A percentile compares a stretch with the other conserved stretches of the same genome.
Evolutionary conservation across 2,797 vertebrate species (phyloP).

Genomic region (Hemibagrus guttatus): DNA sequence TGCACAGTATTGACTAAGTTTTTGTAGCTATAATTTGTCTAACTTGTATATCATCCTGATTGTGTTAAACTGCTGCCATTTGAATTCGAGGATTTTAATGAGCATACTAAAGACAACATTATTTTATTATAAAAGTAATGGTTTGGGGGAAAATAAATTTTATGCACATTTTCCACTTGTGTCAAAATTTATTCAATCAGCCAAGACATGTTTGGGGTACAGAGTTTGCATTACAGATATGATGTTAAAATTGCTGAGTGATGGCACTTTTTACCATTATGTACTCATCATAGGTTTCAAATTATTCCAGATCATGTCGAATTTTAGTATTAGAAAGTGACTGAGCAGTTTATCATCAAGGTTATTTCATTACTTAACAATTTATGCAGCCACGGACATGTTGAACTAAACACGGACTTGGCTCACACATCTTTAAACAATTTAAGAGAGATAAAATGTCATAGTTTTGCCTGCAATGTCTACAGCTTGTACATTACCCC

Average conservation of each 20-base stretch:
- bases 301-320: background rate
- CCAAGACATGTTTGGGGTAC: background rate
- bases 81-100: slow-evolving; percentile 36
- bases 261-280: background rate
- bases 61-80: slow-evolving; percentile 55
- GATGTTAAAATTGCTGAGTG: background rate
- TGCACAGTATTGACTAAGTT: slow-evolving; percentile 68
- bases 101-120: slow-evolving; percentile 48
- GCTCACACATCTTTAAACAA: too few species aligned
- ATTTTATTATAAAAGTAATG: slow-evolving; percentile 46
- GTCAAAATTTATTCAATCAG: slow-evolving; percentile 1
- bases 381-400: background rate
- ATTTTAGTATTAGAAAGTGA: background rate
- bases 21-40: slow-evolving; percentile 52
- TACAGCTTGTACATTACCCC: background rate
- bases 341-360: background rate
- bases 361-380: background rate
- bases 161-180: slow-evolving; percentile 16
- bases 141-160: background rate
- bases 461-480: background rate
- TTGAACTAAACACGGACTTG: background rate
- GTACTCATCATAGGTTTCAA: background rate
- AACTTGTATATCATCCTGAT: slow-evolving; percentile 47
- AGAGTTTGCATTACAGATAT: background rate
- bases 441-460: background rate